Evolutionary conservation across 2,797 vertebrate species (phyloP).

Genomic region (Parauchenoglanis ngamensis): DNA sequence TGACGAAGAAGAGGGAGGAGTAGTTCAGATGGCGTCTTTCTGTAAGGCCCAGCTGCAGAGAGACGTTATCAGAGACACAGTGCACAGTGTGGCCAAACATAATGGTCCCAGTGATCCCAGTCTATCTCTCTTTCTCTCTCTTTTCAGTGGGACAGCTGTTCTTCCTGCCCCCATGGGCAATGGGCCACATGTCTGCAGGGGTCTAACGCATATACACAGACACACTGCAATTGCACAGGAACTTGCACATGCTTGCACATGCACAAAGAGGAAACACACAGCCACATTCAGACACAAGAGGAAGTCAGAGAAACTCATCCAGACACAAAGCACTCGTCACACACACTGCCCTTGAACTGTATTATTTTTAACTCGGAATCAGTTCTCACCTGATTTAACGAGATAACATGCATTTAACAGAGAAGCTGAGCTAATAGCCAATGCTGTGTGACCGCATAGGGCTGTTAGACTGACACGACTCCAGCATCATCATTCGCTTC

Average conservation of each 20-base stretch:
- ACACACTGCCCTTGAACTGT: slow-evolving; percentile 7
- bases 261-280: slow-evolving; percentile 34
- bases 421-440: slow-evolving; percentile 3
- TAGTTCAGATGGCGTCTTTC: slow-evolving; percentile 19
- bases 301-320: slow-evolving; percentile 37
- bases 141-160: slow-evolving; percentile 68
- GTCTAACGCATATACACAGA: slow-evolving; percentile 36
- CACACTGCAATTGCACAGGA: slow-evolving; percentile 26
- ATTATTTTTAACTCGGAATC: slow-evolving; percentile 27
- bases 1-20: slow-evolving; percentile 11
- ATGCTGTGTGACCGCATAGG: slow-evolving; percentile 61
- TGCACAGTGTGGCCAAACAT: slow-evolving; percentile 48
- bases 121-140: slow-evolving; percentile 37
- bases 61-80: slow-evolving; percentile 35
- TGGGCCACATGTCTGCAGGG: slow-evolving; percentile 59
- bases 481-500: slow-evolving; percentile 45
- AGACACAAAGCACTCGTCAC: slow-evolving; percentile 34
- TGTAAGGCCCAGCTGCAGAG: slow-evolving; percentile 42
- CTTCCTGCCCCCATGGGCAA: slow-evolving; percentile 69
- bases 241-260: slow-evolving; percentile 18
- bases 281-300: slow-evolving; percentile 30
- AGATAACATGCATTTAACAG: slow-evolving; percentile 8
- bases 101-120: slow-evolving; percentile 58
- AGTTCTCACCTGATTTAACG: not conserved
- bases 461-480: slow-evolving; percentile 36